These are phyloP conservation scores for Idaea straminata DNA, from an alignment of 2,888 invertebrate genomes.

Conservation along the genomic window DNA sequence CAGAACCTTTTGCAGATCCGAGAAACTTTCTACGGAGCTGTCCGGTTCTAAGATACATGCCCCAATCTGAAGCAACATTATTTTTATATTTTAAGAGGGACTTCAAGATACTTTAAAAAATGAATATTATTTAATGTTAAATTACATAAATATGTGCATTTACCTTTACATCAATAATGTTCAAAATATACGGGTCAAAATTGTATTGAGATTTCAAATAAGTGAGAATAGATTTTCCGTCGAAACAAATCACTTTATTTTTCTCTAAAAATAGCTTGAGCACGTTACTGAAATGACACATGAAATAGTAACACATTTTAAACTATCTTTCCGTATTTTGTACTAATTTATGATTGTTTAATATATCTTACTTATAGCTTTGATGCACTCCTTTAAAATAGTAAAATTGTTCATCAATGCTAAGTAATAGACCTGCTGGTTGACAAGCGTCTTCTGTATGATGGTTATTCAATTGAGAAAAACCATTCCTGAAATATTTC, in stretches of 20 bases:
- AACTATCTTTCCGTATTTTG: not conserved
- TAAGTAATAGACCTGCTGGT: constrained; percentile 55
- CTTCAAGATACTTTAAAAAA: constrained; percentile 5
- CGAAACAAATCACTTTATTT: constrained; percentile 58
- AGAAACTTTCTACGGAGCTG: constrained; percentile 57
- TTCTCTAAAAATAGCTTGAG: constrained; percentile 37
- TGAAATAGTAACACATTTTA: not conserved
- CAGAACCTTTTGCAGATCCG: constrained; percentile 51
- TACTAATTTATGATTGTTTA: not conserved
- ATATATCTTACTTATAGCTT: constrained; percentile 20
- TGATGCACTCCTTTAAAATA: constrained; percentile 37
- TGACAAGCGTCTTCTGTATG: constrained; percentile 49
- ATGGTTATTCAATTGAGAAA: constrained; percentile 58
- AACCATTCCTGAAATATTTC: constrained; percentile 55
- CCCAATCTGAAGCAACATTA: constrained; percentile 49
- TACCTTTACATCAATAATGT: constrained; percentile 56
- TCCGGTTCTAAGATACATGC: constrained; percentile 67
- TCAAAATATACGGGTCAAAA: constrained; percentile 36
- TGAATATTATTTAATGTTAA: not conserved
- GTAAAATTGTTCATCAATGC: constrained; percentile 42
- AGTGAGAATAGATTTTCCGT: constrained; percentile 56
- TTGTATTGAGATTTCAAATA: constrained; percentile 46
- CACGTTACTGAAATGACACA: constrained; percentile 34
- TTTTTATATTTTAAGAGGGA: no score
- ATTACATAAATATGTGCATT: constrained; percentile 25